Conservation (phyloP, 2,113 vertebrate genomes). For the Trogon surrucura region DNA sequence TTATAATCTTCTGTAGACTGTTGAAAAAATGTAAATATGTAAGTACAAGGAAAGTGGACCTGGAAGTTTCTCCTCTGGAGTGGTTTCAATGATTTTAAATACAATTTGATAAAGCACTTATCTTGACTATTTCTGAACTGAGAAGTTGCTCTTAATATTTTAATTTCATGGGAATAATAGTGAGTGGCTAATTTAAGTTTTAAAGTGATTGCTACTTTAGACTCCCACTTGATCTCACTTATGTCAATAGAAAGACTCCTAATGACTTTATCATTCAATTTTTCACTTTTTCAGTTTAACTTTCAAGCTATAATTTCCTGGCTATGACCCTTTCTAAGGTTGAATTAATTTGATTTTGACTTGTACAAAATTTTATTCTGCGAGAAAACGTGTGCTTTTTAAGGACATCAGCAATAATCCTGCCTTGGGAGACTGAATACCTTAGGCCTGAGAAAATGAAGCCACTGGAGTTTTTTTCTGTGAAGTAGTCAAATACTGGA, state of each 20-base stretch:
- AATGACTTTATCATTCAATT: not conserved
- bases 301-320: not conserved
- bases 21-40: not conserved
- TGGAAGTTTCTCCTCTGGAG: not conserved
- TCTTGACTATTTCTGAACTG: not conserved
- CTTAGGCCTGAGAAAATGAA: not conserved
- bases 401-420: not conserved
- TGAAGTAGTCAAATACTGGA: not conserved
- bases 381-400: not conserved
- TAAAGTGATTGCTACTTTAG: not conserved
- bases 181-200: slow-evolving; percentile 15
- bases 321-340: not conserved
- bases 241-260: not conserved
- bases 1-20: not conserved
- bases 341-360: not conserved
- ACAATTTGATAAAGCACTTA: not conserved
- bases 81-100: not conserved
- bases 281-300: not conserved
- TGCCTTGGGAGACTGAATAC: not conserved
- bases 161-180: slow-evolving; percentile 7
- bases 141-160: slow-evolving; percentile 29
- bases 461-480: not conserved
- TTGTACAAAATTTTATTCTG: not conserved
- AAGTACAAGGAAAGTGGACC: not conserved
- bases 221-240: not conserved